Percentiles rank a stretch among this genome's conserved stretches.
Evolutionary conservation across 2,888 invertebrate species (phyloP).

Genomic region (Anodontia alba): DNA sequence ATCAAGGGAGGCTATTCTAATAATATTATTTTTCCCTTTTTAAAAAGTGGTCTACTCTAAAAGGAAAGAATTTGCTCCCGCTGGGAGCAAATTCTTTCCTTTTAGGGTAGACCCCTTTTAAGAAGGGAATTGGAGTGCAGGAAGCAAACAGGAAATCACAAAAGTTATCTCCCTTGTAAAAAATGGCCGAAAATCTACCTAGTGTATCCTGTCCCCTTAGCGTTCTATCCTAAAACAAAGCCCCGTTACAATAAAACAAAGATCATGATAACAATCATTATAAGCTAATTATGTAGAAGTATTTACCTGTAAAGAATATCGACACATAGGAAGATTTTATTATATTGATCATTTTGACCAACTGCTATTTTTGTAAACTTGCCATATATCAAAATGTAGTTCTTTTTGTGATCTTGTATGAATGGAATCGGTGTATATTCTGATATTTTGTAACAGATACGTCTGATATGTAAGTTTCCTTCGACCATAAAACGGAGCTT

Average conservation of each 20-base stretch:
- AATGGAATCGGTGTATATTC: not conserved
- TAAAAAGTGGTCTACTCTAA: no score
- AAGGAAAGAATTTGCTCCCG: no score
- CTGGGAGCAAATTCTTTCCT: no score
- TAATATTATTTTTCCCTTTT: no score
- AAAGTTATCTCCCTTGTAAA: no score
- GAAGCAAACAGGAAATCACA: no score
- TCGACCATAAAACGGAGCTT: no score
- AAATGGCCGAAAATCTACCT: no score
- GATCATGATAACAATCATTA: conserved; percentile 5
- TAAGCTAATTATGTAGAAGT: conserved; percentile 3
- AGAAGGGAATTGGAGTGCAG: no score
- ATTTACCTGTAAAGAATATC: conserved; percentile 8
- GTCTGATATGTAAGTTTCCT: no score
- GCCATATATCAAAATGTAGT: conserved; percentile 2
- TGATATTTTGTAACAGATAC: not conserved
- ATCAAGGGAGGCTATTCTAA: no score
- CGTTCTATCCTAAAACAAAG: not conserved
- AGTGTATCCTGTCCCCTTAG: not conserved
- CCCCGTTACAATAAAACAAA: conserved; percentile 12
- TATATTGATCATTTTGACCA: not conserved
- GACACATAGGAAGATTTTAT: conserved; percentile 10
- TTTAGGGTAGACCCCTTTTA: no score
- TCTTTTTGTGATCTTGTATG: not conserved
- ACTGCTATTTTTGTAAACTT: conserved; percentile 9